A percentile compares a stretch with the other conserved stretches of the same genome.
phyloP scores from a whole-genome alignment of 2,113 vertebrate genomes.

The Zosterops borbonicus region DNA sequence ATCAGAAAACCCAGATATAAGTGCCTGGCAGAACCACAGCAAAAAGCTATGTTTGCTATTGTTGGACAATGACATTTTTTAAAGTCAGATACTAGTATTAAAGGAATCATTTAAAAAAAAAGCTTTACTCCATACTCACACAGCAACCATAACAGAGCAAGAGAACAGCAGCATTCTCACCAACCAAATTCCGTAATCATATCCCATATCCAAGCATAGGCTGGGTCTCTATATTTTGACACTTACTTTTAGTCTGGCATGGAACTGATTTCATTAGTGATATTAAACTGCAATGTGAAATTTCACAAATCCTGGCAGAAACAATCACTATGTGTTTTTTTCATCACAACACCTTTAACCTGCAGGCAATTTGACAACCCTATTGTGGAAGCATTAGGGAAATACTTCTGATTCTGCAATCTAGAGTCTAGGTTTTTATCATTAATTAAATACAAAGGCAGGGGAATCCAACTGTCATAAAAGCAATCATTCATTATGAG shows the following conservation, averaged over 20 bases:
- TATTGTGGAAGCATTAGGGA: background rate
- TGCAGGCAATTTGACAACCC: background rate
- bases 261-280: background rate
- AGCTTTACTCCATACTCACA: background rate
- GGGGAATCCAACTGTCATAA: background rate
- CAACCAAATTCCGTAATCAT: fast-evolving
- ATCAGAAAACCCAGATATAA: background rate
- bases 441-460: background rate
- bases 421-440: background rate
- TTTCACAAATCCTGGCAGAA: background rate
- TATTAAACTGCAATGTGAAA: background rate
- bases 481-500: background rate
- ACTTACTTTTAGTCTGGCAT: background rate
- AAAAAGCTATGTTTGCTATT: background rate
- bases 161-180: background rate
- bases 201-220: fast-evolving
- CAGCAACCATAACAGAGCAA: background rate
- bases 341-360: background rate
- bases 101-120: background rate
- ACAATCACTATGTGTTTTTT: background rate
- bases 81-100: background rate
- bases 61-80: background rate
- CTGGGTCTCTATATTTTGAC: background rate
- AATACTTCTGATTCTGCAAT: background rate
- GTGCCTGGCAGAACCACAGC: background rate